A percentile compares a stretch with the other conserved stretches of the same genome.
phyloP scores from a whole-genome alignment of 92 coral and sea anemone genomes.

The Ricordea florida region DNA sequence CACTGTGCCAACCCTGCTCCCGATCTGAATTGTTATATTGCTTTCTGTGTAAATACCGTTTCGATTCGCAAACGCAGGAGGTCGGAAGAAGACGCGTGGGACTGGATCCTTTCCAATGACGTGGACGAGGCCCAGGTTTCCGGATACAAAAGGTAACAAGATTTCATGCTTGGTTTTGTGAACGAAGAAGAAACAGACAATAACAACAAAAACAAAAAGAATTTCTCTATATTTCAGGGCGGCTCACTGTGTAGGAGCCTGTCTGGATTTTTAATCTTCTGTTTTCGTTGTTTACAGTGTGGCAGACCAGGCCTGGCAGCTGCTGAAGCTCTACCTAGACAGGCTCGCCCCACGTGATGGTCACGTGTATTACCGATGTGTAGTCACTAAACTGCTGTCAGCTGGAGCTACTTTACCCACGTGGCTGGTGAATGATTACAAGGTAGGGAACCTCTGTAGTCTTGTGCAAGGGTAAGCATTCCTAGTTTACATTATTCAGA shows the following conservation, averaged over 20 bases:
- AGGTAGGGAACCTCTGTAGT: slow-evolving; percentile 61
- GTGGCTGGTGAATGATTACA: slow-evolving; percentile 90
- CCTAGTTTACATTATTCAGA: too few species aligned
- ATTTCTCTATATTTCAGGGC: background rate
- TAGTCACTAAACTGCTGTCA: slow-evolving; percentile 82
- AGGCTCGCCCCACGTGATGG: slow-evolving; percentile 78
- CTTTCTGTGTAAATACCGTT: background rate
- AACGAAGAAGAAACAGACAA: too few species aligned
- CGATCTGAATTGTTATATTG: too few species aligned
- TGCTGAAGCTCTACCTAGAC: slow-evolving; percentile 75
- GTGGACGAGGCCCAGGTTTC: slow-evolving; percentile 70
- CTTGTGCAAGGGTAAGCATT: too few species aligned
- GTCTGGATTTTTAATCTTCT: background rate
- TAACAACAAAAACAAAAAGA: too few species aligned
- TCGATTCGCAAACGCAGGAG: background rate
- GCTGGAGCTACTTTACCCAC: slow-evolving; percentile 90
- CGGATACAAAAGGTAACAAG: slow-evolving; percentile 62
- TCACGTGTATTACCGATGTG: slow-evolving; percentile 81
- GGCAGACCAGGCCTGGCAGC: slow-evolving; percentile 95
- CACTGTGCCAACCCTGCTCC: too few species aligned
- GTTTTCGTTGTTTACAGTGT: slow-evolving; percentile 45
- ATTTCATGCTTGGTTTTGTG: background rate
- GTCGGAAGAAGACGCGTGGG: slow-evolving; percentile 73
- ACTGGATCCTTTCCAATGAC: slow-evolving; percentile 84
- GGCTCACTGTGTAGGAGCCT: background rate